A percentile compares a stretch with the other conserved stretches of the same genome.
These are phyloP conservation scores for Catocala nupta DNA, from an alignment of 2,888 invertebrate species.

Conservation along the genomic window DNA sequence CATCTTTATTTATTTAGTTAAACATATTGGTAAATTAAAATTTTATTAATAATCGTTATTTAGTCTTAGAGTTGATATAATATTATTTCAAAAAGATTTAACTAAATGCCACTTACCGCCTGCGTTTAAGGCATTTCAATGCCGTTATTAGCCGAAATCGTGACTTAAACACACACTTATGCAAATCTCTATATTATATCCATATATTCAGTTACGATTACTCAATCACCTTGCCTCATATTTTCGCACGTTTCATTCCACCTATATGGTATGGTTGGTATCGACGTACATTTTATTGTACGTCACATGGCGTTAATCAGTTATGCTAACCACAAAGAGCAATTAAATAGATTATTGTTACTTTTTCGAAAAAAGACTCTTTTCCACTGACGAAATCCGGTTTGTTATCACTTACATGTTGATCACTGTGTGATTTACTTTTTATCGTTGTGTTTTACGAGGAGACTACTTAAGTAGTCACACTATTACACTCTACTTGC, in stretches of 20 bases:
- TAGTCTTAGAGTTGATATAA: no score
- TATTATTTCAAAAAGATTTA: neutral
- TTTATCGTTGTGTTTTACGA: no score
- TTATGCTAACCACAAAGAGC: conserved; percentile 17
- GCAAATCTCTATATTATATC: conserved; percentile 17
- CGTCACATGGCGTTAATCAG: conserved; percentile 44
- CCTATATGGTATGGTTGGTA: conserved; percentile 2
- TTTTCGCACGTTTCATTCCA: conserved; percentile 31
- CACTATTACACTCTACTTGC: no score
- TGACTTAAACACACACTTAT: conserved; percentile 53
- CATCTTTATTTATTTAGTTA: no score
- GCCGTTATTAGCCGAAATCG: conserved; percentile 57
- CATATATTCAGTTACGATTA: conserved; percentile 40
- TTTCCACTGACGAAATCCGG: no score
- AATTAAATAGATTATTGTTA: conserved; percentile 13
- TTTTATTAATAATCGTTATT: no score
- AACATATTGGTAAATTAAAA: no score
- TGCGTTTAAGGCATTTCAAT: conserved; percentile 36
- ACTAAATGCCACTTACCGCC: neutral
- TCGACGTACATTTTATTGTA: conserved; percentile 16
- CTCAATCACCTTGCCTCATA: conserved; percentile 39
- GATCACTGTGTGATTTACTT: no score
- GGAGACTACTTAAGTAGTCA: no score
- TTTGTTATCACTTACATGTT: no score
- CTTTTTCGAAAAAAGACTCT: no score